Evolutionary conservation across 2,888 invertebrate species (phyloP).

Genomic region (Aricia artaxerxes): DNA sequence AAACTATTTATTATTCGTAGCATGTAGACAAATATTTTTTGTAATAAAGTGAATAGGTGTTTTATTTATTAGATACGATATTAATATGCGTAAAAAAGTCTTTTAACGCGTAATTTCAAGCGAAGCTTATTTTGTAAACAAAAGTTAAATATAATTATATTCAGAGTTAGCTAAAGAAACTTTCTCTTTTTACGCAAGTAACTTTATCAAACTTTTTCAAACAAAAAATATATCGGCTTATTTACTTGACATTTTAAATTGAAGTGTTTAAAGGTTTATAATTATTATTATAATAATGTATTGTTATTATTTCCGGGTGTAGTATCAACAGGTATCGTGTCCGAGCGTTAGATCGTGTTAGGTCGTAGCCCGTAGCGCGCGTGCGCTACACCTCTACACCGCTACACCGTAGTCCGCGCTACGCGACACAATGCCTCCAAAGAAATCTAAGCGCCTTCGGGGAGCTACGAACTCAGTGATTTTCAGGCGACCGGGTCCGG

Average conservation of each 20-base stretch:
- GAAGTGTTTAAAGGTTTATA: neutral
- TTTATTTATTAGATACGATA: too few relatives aligned
- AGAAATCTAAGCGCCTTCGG: neutral
- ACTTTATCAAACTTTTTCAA: neutral
- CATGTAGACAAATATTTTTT: neutral
- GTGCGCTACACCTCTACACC: conserved; percentile 47
- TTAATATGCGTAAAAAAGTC: too few relatives aligned
- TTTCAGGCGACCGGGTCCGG: neutral
- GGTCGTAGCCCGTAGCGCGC: conserved; percentile 68
- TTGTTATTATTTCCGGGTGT: conserved; percentile 21
- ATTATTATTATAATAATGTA: neutral
- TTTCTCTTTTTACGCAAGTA: neutral
- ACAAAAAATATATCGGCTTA: neutral
- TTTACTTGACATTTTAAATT: neutral
- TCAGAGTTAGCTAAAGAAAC: neutral
- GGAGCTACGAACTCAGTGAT: neutral
- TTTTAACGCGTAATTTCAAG: too few relatives aligned
- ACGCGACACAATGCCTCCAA: conserved; percentile 30
- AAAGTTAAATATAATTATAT: neutral
- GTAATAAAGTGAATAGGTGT: too few relatives aligned
- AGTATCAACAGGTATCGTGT: conserved; percentile 50
- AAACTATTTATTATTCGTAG: too few relatives aligned
- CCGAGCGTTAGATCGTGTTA: conserved; percentile 42
- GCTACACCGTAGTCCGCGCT: conserved; percentile 38
- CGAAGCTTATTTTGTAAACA: neutral